phyloP scores from a whole-genome alignment of 2,888 invertebrate genomes.

The Platycheirus albimanus region DNA sequence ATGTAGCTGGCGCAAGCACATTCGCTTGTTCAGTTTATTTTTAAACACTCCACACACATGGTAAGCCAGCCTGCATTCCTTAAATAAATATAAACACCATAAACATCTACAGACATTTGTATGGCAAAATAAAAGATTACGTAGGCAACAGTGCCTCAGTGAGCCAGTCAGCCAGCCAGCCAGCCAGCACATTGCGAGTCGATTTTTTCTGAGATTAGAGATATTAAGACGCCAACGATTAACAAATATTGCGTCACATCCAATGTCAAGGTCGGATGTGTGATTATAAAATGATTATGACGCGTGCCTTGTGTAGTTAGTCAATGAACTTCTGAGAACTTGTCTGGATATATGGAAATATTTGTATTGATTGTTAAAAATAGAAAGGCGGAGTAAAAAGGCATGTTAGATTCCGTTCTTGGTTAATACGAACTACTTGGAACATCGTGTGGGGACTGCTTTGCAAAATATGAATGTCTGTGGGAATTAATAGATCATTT shows the following conservation, averaged over 20 bases:
- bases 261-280: slow-evolving; percentile 32
- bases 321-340: slow-evolving; percentile 4
- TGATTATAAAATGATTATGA: slow-evolving; percentile 19
- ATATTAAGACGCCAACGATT: slow-evolving; percentile 36
- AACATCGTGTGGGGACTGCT: too few relatives aligned
- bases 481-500: too few relatives aligned
- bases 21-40: slow-evolving; percentile 22
- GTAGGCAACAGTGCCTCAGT: neutral
- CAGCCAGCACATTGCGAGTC: slow-evolving; percentile 9
- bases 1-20: neutral
- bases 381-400: too few relatives aligned
- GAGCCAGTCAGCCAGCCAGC: too few relatives aligned
- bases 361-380: too few relatives aligned
- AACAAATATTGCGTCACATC: slow-evolving; percentile 31
- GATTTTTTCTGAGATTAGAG: slow-evolving; percentile 27
- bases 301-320: neutral
- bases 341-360: neutral
- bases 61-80: slow-evolving; percentile 8
- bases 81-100: neutral
- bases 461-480: too few relatives aligned
- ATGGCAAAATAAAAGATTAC: slow-evolving; percentile 29
- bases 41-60: neutral
- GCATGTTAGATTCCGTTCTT: too few relatives aligned
- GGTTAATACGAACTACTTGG: too few relatives aligned
- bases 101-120: neutral